Percentiles rank a stretch among this genome's conserved stretches.
Conservation (phyloP, 2,113 vertebrate species). For the Nesoenas mayeri region DNA sequence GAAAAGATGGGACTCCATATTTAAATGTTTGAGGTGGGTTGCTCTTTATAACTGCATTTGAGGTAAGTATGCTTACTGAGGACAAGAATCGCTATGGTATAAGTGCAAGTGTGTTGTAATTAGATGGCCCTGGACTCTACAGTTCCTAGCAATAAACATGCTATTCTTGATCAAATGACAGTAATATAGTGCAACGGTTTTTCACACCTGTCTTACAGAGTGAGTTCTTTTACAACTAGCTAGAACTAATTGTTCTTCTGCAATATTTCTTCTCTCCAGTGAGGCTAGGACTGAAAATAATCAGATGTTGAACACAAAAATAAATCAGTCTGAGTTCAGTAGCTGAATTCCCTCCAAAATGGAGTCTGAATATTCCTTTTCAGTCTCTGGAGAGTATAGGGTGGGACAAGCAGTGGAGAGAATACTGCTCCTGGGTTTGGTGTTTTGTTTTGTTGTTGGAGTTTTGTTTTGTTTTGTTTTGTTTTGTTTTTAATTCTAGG, state of each 20-base stretch:
- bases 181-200: neutral
- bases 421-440: neutral
- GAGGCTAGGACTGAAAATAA: neutral
- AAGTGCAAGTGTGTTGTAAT: neutral
- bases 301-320: neutral
- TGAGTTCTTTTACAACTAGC: neutral
- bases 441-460: neutral
- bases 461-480: neutral
- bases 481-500: neutral
- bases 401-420: neutral
- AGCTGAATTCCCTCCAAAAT: neutral
- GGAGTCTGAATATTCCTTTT: neutral
- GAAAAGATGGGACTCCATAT: neutral
- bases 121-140: neutral
- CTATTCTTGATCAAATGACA: neutral
- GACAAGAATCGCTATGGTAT: neutral
- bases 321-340: neutral
- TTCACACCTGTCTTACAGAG: neutral
- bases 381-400: neutral
- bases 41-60: neutral
- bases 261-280: neutral
- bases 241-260: neutral
- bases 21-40: neutral
- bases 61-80: neutral
- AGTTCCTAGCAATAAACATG: neutral